These are phyloP conservation scores for Bryconaethiops microstoma DNA, from an alignment of 2,797 vertebrate genomes.

Conservation along the genomic window DNA sequence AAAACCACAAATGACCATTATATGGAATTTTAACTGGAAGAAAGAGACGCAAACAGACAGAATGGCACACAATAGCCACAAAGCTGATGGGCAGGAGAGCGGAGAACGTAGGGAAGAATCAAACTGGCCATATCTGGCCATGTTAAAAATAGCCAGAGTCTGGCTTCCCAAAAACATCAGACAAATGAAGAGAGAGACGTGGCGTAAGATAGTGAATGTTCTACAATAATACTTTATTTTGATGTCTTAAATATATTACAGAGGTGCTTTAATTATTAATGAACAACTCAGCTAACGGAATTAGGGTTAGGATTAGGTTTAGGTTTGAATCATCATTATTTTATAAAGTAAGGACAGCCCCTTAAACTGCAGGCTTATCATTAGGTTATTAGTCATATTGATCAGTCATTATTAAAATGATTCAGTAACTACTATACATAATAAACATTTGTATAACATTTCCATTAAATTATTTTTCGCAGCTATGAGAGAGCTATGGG, in stretches of 20 bases:
- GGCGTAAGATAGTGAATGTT: not conserved
- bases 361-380: not conserved
- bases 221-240: too few species aligned
- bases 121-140: not conserved
- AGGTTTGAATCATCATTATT: not conserved
- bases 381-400: too few species aligned
- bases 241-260: too few species aligned
- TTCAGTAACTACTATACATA: too few species aligned
- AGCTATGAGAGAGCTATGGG: too few species aligned
- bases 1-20: constrained; percentile 34
- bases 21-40: constrained; percentile 28
- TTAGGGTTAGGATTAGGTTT: not conserved
- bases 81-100: constrained; percentile 2
- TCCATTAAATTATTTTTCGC: too few species aligned
- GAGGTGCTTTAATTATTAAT: not conserved
- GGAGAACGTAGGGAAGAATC: constrained; percentile 31
- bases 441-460: too few species aligned
- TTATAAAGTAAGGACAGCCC: not conserved
- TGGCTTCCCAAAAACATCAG: constrained; percentile 6
- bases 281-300: not conserved
- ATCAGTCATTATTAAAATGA: too few species aligned
- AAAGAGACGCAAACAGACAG: constrained; percentile 53
- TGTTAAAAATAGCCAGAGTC: constrained; percentile 17
- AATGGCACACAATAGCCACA: constrained; percentile 44
- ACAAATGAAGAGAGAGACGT: not conserved